These are phyloP conservation scores for Acipenser oxyrinchus DNA, from an alignment of 2,797 vertebrate genomes.

Conservation along the genomic window DNA sequence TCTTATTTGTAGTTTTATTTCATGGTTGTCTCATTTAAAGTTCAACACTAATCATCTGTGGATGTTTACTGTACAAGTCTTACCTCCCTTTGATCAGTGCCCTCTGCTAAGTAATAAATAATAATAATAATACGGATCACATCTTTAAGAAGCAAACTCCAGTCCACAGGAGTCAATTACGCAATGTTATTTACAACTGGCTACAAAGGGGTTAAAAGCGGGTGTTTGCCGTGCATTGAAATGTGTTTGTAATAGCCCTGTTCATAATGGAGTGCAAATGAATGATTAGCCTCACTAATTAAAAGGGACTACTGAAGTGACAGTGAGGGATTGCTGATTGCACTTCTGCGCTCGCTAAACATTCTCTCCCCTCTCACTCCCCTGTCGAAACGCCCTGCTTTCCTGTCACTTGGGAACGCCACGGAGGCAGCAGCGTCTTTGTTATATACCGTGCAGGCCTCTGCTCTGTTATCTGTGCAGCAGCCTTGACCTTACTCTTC, in stretches of 20 bases:
- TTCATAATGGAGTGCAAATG: conserved; percentile 8
- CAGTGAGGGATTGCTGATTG: background rate
- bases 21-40: background rate
- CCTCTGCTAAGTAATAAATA: too few species aligned
- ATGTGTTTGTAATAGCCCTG: conserved; percentile 13
- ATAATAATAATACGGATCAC: too few species aligned
- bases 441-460: too few species aligned
- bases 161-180: background rate
- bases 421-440: too few species aligned
- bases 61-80: background rate
- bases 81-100: background rate
- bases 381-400: background rate
- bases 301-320: background rate
- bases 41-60: background rate
- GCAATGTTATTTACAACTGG: conserved; percentile 5
- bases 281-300: background rate
- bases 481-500: too few species aligned
- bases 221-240: conserved; percentile 8
- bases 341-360: background rate
- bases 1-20: too few species aligned
- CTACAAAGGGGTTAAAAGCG: conserved; percentile 1
- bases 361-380: conserved; percentile 1
- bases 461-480: too few species aligned
- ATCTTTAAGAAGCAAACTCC: background rate
- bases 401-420: too few species aligned